Percentiles rank a stretch among this genome's conserved stretches.
Evolutionary conservation across 2,797 vertebrate genomes (phyloP).

Genomic region (Carapus acus): DNA sequence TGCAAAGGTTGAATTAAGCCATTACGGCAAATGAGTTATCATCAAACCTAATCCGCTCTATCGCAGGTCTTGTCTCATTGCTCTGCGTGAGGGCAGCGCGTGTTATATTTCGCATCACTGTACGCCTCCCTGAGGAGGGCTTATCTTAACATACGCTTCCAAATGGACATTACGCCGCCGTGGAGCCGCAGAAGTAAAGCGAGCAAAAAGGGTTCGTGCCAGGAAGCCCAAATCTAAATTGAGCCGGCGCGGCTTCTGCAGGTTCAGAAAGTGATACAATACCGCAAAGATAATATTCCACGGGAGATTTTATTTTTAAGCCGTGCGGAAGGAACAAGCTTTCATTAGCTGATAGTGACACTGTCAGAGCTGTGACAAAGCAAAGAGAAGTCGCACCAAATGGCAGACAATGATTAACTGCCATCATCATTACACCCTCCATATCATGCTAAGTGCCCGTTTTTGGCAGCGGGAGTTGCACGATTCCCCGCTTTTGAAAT

Average conservation of each 20-base stretch:
- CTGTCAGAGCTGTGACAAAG: constrained; percentile 52
- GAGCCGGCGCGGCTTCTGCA: constrained; percentile 30
- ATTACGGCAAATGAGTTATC: constrained; percentile 38
- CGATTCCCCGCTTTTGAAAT: constrained; percentile 34
- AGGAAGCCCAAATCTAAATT: constrained; percentile 42
- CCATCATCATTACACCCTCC: constrained; percentile 60
- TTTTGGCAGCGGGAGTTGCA: constrained; percentile 52
- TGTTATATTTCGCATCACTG: constrained; percentile 49
- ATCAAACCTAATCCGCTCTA: constrained; percentile 25
- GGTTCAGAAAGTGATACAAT: constrained; percentile 45
- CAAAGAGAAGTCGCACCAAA: constrained; percentile 43
- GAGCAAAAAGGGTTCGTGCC: constrained; percentile 38
- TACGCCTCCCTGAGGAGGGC: constrained; percentile 53
- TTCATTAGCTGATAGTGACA: constrained; percentile 48
- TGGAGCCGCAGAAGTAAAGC: constrained; percentile 41
- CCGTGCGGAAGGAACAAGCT: constrained; percentile 25
- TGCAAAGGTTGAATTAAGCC: constrained; percentile 42
- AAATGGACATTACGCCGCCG: constrained; percentile 42
- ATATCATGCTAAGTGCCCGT: constrained; percentile 46
- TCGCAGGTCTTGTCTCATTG: constrained; percentile 24
- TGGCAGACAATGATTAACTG: constrained; percentile 59
- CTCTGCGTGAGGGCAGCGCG: constrained; percentile 35
- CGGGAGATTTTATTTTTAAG: constrained; percentile 25
- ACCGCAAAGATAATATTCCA: constrained; percentile 40
- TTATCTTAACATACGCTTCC: constrained; percentile 59